A percentile compares a stretch with the other conserved stretches of the same genome.
phyloP scores from a whole-genome alignment of 2,888 invertebrate genomes.

The Lepidochitona cinerea region DNA sequence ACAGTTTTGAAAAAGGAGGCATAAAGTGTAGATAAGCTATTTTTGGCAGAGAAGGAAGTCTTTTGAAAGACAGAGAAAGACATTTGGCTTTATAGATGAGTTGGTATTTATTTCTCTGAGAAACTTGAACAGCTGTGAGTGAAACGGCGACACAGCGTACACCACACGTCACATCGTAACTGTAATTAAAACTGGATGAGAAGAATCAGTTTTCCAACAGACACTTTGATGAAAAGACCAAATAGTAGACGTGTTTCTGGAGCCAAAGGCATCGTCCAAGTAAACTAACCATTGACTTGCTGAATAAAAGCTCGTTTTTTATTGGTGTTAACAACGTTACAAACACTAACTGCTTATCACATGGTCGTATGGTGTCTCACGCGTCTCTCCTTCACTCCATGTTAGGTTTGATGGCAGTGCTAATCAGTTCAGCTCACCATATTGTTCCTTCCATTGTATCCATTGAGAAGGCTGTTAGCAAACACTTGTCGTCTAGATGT shows the following conservation, averaged over 20 bases:
- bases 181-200: not conserved
- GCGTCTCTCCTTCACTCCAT: not conserved
- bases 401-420: too few relatives aligned
- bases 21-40: too few relatives aligned
- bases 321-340: not conserved
- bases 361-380: not conserved
- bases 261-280: not conserved
- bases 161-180: too few relatives aligned
- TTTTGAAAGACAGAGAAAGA: too few relatives aligned
- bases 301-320: not conserved
- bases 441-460: too few relatives aligned
- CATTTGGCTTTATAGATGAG: too few relatives aligned
- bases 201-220: not conserved
- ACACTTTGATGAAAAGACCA: not conserved
- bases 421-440: too few relatives aligned
- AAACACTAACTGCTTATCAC: not conserved
- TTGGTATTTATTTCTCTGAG: too few relatives aligned
- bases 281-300: not conserved
- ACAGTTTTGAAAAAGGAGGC: too few relatives aligned
- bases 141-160: not conserved
- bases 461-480: too few relatives aligned
- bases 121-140: not conserved
- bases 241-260: not conserved
- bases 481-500: too few relatives aligned
- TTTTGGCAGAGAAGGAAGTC: too few relatives aligned